Evolutionary conservation across 2,888 invertebrate genomes (phyloP).

Genomic region (Dione juno): DNA sequence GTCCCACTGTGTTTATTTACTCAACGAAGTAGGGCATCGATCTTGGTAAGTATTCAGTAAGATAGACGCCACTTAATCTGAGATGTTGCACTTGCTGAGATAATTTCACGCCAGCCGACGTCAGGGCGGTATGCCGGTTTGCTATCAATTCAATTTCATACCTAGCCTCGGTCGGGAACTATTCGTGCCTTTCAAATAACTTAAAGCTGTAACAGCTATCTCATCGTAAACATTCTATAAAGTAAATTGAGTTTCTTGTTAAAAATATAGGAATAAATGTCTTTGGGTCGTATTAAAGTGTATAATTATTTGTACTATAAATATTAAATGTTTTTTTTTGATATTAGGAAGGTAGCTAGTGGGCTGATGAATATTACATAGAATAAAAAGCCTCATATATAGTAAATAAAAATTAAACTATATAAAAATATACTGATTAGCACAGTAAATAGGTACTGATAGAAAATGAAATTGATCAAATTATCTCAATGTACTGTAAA

Average conservation of each 20-base stretch:
- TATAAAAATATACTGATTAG: too few relatives aligned
- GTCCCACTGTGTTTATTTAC: slow-evolving; percentile 54
- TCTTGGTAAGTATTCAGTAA: slow-evolving; percentile 55
- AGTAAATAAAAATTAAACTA: too few relatives aligned
- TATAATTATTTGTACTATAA: neutral
- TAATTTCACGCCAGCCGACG: slow-evolving; percentile 68
- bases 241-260: slow-evolving; percentile 8
- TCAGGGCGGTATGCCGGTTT: slow-evolving; percentile 51
- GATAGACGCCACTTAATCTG: slow-evolving; percentile 67
- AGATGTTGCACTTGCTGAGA: slow-evolving; percentile 66
- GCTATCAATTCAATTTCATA: slow-evolving; percentile 72
- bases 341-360: too few relatives aligned
- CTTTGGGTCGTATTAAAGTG: neutral
- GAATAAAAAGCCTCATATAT: too few relatives aligned
- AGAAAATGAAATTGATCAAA: neutral
- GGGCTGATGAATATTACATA: too few relatives aligned
- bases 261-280: neutral
- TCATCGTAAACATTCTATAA: slow-evolving; percentile 24
- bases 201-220: slow-evolving; percentile 35
- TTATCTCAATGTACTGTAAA: slow-evolving; percentile 26
- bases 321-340: too few relatives aligned
- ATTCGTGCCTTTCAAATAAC: slow-evolving; percentile 42
- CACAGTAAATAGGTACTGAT: too few relatives aligned
- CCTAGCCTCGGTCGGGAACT: slow-evolving; percentile 55
- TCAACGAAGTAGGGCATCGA: slow-evolving; percentile 61